These are phyloP conservation scores for Siniperca undulata DNA, from an alignment of 2,797 vertebrate genomes.

Conservation along the genomic window DNA sequence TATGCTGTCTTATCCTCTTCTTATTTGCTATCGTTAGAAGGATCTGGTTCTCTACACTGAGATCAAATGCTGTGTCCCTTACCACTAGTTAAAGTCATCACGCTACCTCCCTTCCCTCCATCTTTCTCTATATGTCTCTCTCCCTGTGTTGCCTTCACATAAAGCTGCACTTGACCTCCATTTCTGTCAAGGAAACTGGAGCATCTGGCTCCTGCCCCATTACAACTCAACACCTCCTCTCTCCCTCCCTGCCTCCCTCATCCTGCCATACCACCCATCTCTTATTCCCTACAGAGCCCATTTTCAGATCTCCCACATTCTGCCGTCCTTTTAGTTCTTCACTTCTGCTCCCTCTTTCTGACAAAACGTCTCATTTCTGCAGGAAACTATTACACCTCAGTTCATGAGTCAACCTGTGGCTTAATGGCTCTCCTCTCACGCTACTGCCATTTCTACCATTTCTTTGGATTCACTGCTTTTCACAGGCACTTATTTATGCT, in stretches of 20 bases:
- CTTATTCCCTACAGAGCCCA: constrained; percentile 68
- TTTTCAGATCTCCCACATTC: constrained; percentile 58
- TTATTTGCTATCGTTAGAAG: constrained; percentile 57
- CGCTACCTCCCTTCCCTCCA: constrained; percentile 64
- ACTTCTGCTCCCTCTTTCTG: constrained; percentile 37
- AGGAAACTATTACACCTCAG: constrained; percentile 54
- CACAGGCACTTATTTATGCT: constrained; percentile 37
- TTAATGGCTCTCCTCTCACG: constrained; percentile 35
- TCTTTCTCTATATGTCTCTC: constrained; percentile 65
- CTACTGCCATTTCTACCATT: constrained; percentile 23
- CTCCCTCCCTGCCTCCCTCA: constrained; percentile 32
- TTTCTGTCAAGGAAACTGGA: constrained; percentile 88
- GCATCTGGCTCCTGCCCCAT: constrained; percentile 83
- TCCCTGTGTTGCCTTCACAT: constrained; percentile 76
- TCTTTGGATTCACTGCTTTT: constrained; percentile 39
- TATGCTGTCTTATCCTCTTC: constrained; percentile 49
- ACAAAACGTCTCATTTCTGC: constrained; percentile 65
- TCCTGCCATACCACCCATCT: constrained; percentile 63
- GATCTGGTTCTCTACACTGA: constrained; percentile 30
- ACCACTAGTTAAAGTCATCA: constrained; percentile 84
- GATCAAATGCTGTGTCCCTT: constrained; percentile 69
- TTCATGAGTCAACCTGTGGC: constrained; percentile 68
- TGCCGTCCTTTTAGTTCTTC: constrained; percentile 23
- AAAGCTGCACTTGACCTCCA: constrained; percentile 88
- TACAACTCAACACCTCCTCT: constrained; percentile 67